phyloP scores from a whole-genome alignment of 2,888 invertebrate species.

The Heliconius hortense region DNA sequence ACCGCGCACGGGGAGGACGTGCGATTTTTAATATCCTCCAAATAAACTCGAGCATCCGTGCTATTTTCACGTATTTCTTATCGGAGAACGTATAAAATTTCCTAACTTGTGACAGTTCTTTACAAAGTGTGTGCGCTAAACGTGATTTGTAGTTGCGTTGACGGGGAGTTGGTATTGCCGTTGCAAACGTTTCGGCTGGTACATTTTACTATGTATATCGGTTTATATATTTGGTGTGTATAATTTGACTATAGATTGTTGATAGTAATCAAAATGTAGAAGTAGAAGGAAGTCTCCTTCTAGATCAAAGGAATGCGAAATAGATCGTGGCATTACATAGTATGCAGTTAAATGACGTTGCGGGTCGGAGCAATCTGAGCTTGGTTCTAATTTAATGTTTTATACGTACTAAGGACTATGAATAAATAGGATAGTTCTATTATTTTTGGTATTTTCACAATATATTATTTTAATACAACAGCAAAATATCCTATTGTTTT shows the following conservation, averaged over 20 bases:
- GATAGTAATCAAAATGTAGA: background rate
- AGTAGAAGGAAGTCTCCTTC: too few relatives aligned
- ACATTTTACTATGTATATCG: conserved; percentile 29
- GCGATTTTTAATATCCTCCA: conserved; percentile 42
- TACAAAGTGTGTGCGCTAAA: conserved; percentile 48
- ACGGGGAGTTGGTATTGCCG: conserved; percentile 51
- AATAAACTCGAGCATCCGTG: conserved; percentile 24
- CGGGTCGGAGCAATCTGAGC: background rate
- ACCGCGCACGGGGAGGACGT: conserved; percentile 61
- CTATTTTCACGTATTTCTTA: conserved; percentile 31
- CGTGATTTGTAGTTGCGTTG: conserved; percentile 47
- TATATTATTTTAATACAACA: background rate
- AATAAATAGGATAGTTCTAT: too few relatives aligned
- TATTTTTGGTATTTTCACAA: background rate
- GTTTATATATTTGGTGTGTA: conserved; percentile 32
- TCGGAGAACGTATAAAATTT: conserved; percentile 30
- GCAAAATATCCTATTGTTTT: too few relatives aligned
- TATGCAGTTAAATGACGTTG: background rate
- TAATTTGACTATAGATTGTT: background rate
- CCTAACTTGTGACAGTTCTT: conserved; percentile 42
- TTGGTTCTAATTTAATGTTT: background rate
- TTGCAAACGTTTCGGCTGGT: conserved; percentile 51
- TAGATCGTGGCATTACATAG: background rate
- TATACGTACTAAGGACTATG: background rate
- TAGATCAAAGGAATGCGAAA: background rate